Conservation (phyloP, 1,140 invertebrate genomes). For the Tenebrio molitor region DNA sequence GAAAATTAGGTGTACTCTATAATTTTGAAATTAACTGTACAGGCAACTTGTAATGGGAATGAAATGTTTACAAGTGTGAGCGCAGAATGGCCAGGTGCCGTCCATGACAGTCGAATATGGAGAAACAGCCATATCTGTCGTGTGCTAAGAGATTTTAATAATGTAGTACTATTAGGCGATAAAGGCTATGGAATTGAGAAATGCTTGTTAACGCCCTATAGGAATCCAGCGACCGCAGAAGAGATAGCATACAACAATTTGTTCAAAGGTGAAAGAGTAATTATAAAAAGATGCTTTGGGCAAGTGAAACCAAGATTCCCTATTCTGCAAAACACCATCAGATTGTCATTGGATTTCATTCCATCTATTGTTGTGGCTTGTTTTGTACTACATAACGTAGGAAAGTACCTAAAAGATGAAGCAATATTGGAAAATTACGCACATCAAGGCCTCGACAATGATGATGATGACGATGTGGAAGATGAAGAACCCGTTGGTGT, state of each 20-base stretch:
- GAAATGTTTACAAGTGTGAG: conserved; percentile 18
- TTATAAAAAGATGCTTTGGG: conserved; percentile 36
- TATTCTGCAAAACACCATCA: neutral
- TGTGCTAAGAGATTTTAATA: neutral
- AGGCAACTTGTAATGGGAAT: conserved; percentile 7
- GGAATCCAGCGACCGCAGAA: conserved; percentile 44
- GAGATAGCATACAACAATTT: conserved; percentile 42
- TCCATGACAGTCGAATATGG: conserved; percentile 20
- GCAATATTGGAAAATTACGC: neutral
- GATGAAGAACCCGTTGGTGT: neutral
- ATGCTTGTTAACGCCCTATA: conserved; percentile 48
- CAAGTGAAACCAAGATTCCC: conserved; percentile 15
- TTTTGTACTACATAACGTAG: conserved; percentile 14
- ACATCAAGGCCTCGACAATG: too few relatives aligned
- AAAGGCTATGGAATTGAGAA: conserved; percentile 49
- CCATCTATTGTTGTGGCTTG: neutral
- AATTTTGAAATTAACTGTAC: too few relatives aligned
- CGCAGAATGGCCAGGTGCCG: conserved; percentile 6
- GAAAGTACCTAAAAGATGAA: neutral
- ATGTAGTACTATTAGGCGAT: conserved; percentile 50
- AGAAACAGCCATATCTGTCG: neutral
- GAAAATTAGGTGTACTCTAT: too few relatives aligned
- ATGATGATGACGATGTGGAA: neutral
- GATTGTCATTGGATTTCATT: neutral
- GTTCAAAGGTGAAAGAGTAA: conserved; percentile 34